Evolutionary conservation across 2,888 invertebrate genomes (phyloP).

Genomic region (Polymixis lichenea): DNA sequence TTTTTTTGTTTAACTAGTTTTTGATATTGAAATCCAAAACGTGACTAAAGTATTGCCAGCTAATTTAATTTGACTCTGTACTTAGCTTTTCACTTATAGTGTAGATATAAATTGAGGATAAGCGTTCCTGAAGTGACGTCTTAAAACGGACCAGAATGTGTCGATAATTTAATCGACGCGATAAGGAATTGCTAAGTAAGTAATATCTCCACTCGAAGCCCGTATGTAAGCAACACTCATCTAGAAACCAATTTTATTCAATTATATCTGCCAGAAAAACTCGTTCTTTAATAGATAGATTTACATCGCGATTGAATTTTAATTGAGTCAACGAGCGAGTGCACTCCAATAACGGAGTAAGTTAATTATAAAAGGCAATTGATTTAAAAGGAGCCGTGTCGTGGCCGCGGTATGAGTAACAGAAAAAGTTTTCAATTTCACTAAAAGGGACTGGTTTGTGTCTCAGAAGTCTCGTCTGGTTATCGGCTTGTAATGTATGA

Average conservation of each 20-base stretch:
- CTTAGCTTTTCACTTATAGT: conserved; percentile 32
- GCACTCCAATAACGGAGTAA: conserved; percentile 88
- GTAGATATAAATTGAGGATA: conserved; percentile 44
- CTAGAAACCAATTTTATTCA: conserved; percentile 78
- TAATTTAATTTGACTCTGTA: background rate
- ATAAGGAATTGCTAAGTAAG: conserved; percentile 69
- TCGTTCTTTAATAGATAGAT: conserved; percentile 83
- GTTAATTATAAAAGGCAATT: conserved; percentile 91
- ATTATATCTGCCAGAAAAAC: conserved; percentile 83
- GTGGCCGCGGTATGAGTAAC: conserved; percentile 89
- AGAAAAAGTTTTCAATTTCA: conserved; percentile 91
- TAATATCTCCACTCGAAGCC: conserved; percentile 63
- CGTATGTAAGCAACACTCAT: conserved; percentile 72
- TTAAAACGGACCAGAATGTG: conserved; percentile 65
- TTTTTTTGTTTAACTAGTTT: too few species aligned
- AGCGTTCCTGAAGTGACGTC: conserved; percentile 43
- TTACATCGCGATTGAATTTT: conserved; percentile 88
- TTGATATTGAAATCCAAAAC: too few species aligned
- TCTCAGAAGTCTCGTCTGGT: conserved; percentile 91
- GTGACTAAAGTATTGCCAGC: too few species aligned
- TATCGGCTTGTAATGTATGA: conserved; percentile 91
- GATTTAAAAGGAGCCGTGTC: conserved; percentile 89
- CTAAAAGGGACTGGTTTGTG: conserved; percentile 91
- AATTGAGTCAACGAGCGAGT: conserved; percentile 87
- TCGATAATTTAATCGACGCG: conserved; percentile 65